These are phyloP conservation scores for Pristionchus japonicus DNA, from an alignment of 2,888 invertebrate genomes.

Conservation along the genomic window DNA sequence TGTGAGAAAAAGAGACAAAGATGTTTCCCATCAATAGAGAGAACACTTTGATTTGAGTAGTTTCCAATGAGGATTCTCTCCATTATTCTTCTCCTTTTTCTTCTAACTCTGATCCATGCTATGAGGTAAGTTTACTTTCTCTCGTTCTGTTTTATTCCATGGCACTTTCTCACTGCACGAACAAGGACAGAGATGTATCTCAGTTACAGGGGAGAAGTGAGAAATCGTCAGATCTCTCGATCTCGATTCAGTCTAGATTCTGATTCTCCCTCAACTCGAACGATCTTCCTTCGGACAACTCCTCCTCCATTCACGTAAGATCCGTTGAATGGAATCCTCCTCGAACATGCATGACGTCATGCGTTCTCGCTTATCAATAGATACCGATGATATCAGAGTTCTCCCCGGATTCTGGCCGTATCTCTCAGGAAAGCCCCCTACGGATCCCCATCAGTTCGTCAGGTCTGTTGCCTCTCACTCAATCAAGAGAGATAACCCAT, in stretches of 20 bases:
- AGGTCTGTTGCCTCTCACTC: neutral
- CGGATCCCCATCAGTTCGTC: neutral
- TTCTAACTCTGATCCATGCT: neutral
- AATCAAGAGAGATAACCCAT: neutral
- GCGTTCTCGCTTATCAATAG: neutral
- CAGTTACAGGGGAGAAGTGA: constrained; percentile 27
- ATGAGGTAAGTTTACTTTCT: neutral
- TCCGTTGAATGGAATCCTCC: neutral
- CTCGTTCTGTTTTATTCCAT: neutral
- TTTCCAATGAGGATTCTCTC: neutral
- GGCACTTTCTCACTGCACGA: neutral
- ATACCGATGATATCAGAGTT: constrained; percentile 2
- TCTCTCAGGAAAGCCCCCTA: neutral
- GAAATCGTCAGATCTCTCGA: constrained; percentile 15
- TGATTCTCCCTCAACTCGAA: neutral
- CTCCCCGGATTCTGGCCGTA: neutral
- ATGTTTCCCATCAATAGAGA: neutral
- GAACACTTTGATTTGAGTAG: neutral
- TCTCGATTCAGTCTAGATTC: neutral
- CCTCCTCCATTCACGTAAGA: constrained; percentile 28
- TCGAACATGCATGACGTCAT: neutral
- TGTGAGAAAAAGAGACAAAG: constrained; percentile 39
- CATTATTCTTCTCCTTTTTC: neutral
- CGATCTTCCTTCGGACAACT: neutral
- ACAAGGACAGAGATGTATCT: neutral